A percentile compares a stretch with the other conserved stretches of the same genome.
phyloP scores from a whole-genome alignment of 1,140 invertebrate genomes.

The Eueides isabella region DNA sequence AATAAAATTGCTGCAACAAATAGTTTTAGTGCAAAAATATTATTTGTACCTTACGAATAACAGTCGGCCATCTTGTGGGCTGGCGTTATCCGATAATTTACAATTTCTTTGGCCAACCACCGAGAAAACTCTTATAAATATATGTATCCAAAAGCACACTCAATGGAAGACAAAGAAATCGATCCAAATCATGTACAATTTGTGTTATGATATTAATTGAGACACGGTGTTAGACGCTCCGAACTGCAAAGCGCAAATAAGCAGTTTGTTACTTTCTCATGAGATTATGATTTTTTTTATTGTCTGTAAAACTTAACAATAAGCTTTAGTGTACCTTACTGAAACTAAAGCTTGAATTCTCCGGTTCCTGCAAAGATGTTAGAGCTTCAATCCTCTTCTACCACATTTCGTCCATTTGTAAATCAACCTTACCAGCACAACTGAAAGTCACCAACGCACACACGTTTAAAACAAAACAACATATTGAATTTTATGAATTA shows the following conservation, averaged over 20 bases:
- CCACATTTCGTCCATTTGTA: conserved; percentile 73
- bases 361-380: conserved; percentile 45
- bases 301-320: conserved; percentile 32
- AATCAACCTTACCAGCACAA: conserved; percentile 73
- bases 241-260: conserved; percentile 72
- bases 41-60: conserved; percentile 81
- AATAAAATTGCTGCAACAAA: conserved; percentile 39
- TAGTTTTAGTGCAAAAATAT: conserved; percentile 57
- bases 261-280: conserved; percentile 66
- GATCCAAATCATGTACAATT: conserved; percentile 56
- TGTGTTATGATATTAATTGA: conserved; percentile 54
- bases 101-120: conserved; percentile 61
- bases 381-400: conserved; percentile 62
- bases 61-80: conserved; percentile 81
- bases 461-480: conserved; percentile 48
- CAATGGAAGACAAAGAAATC: conserved; percentile 50
- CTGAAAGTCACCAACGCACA: conserved; percentile 61
- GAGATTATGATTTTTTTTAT: conserved; percentile 33
- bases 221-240: conserved; percentile 62
- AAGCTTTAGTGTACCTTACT: conserved; percentile 55
- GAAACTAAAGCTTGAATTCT: conserved; percentile 47
- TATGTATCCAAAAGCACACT: conserved; percentile 46
- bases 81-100: conserved; percentile 79
- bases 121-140: conserved; percentile 55
- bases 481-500: conserved; percentile 22